Percentiles rank a stretch among this genome's conserved stretches.
These are phyloP conservation scores for Isurus oxyrinchus DNA, from an alignment of 2,113 vertebrate genomes.

Conservation along the genomic window DNA sequence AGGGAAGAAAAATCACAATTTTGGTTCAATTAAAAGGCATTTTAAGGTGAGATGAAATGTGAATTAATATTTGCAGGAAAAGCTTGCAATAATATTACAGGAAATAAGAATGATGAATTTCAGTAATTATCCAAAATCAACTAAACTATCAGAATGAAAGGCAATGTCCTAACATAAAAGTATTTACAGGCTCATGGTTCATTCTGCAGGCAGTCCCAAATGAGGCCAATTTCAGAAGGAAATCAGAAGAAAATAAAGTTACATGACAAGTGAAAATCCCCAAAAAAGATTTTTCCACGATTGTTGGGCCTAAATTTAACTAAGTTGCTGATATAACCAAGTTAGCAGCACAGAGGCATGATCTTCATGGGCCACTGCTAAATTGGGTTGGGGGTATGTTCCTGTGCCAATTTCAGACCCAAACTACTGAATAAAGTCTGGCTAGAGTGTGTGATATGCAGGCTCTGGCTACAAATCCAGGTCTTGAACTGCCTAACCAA, in stretches of 20 bases:
- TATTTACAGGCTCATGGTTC: not conserved
- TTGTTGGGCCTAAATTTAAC: not conserved
- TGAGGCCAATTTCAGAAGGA: not conserved
- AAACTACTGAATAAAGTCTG: not conserved
- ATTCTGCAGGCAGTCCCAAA: not conserved
- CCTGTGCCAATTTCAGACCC: not conserved
- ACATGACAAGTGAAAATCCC: not conserved
- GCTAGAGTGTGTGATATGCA: not conserved
- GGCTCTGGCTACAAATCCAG: not conserved
- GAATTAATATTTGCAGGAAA: not conserved
- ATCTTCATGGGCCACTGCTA: not conserved
- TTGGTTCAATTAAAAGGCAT: not conserved
- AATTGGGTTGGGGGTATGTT: not conserved
- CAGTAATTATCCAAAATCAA: not conserved
- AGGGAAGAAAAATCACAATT: not conserved
- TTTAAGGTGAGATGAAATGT: not conserved
- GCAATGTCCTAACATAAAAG: not conserved
- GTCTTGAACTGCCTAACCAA: not conserved
- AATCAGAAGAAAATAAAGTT: not conserved
- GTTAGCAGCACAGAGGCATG: not conserved
- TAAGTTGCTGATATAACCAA: not conserved
- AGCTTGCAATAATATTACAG: not conserved
- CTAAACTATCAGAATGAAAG: not conserved
- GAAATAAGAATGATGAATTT: not conserved
- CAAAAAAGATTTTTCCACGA: not conserved